Conservation (phyloP, 2,113 vertebrate species). For the Cariama cristata region DNA sequence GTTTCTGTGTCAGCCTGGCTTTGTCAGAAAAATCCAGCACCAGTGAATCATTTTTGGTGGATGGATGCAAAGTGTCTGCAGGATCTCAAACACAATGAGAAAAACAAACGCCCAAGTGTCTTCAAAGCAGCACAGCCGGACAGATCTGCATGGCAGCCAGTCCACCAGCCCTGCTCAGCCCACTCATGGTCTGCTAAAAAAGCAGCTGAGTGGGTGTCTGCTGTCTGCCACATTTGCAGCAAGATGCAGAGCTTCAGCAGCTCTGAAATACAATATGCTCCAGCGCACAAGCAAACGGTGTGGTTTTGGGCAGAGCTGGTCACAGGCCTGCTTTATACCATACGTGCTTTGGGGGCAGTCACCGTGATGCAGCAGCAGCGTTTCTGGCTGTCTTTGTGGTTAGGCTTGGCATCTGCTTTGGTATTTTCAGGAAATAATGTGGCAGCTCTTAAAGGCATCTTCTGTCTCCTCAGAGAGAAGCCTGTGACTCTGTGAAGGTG, state of each 20-base stretch:
- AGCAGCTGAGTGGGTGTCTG: neutral
- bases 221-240: neutral
- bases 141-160: neutral
- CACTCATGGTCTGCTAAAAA: neutral
- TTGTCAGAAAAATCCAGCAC: neutral
- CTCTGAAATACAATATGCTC: neutral
- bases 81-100: neutral
- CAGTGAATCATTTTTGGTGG: neutral
- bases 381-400: neutral
- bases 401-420: neutral
- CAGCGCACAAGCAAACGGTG: neutral
- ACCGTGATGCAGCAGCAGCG: accelerated
- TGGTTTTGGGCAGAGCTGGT: neutral
- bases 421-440: neutral
- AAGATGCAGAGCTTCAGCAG: neutral
- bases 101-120: neutral
- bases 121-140: neutral
- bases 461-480: neutral
- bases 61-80: accelerated
- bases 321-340: neutral
- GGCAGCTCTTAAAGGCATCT: neutral
- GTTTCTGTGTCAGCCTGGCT: neutral
- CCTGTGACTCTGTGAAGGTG: neutral
- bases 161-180: neutral
- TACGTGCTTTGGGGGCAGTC: neutral